Evolutionary conservation across 2,888 invertebrate species (phyloP).

Genomic region (Andrena marginata): DNA sequence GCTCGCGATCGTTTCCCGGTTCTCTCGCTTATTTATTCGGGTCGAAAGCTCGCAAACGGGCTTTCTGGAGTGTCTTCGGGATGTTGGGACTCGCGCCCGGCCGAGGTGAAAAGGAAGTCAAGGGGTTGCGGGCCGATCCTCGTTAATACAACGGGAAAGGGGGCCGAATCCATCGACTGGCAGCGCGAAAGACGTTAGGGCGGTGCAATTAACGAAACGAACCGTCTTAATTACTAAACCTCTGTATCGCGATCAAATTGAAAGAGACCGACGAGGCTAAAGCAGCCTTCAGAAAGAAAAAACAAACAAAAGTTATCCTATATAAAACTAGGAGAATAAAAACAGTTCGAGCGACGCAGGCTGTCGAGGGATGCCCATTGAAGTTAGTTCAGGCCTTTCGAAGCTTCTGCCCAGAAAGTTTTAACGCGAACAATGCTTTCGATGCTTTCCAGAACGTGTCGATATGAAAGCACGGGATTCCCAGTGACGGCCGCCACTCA

Average conservation of each 20-base stretch:
- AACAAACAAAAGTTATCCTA: no score
- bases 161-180: neutral
- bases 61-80: conserved; percentile 41
- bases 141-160: conserved; percentile 49
- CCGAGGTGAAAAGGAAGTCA: conserved; percentile 44
- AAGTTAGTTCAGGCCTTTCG: no score
- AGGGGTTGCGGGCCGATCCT: conserved; percentile 39
- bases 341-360: no score
- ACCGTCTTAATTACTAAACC: neutral
- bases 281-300: no score
- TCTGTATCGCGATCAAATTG: neutral
- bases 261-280: no score
- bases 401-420: no score
- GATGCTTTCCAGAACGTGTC: no score
- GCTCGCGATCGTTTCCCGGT: conserved; percentile 38
- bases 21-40: conserved; percentile 56
- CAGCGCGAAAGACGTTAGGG: neutral
- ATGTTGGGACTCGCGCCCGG: conserved; percentile 30
- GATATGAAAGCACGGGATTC: no score
- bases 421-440: no score
- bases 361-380: no score
- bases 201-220: neutral
- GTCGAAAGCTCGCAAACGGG: conserved; percentile 60
- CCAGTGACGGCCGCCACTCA: no score
- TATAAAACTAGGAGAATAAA: no score